Evolutionary conservation across 2,113 vertebrate genomes (phyloP), one percentile per base, ranked within the genome.

Genomic region (Lota lota): DNA sequence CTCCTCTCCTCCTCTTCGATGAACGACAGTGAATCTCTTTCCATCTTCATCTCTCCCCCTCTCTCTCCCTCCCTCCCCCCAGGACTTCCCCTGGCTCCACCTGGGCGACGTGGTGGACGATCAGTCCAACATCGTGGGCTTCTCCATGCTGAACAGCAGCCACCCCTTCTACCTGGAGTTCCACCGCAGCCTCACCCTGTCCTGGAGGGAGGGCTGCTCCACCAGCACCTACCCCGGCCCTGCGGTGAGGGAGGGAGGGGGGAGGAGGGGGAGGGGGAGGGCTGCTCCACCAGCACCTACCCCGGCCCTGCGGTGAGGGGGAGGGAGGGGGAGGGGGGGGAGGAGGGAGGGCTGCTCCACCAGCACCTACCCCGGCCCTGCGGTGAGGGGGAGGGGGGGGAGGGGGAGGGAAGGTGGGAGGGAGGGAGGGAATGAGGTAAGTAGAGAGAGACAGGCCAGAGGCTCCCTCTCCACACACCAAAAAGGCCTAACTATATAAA

Each of bases 81-180:
- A 97, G 95, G 95, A 97, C 79, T 97, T 96, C 79, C 94, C 95
- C 4, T 90, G 94, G 68, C 88, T 97, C 24, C 90, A 88, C 33
- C 76, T 96, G 84, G 93, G 94, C 0, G 90, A 93, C 3, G 89
- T 96, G 1, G 93, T 95, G 64, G 92, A 91, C 12, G 93, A 94
- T 0, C 93, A 94, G 60, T 94, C 94, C 61, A 95, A 94, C 78
- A 92, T 96, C 4, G 73, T 96, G 75, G 94, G 95, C 51, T 97
- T 97, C 88, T 97, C 95, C 66, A 94, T 96, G 93, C 89, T 95
- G 33, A 95, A 96, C 91, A 90, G 80, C 66, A 93, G 83, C 5
- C 95, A 97, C 22, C 91, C 94, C 3, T 95, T 95, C 88, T 95
- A 94, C 82, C 88, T 92, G n/a, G 95, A 96, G 84, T 95, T 96